Evolutionary conservation across 2,113 vertebrate species (phyloP).

Genomic region (Hiodon alosoides): DNA sequence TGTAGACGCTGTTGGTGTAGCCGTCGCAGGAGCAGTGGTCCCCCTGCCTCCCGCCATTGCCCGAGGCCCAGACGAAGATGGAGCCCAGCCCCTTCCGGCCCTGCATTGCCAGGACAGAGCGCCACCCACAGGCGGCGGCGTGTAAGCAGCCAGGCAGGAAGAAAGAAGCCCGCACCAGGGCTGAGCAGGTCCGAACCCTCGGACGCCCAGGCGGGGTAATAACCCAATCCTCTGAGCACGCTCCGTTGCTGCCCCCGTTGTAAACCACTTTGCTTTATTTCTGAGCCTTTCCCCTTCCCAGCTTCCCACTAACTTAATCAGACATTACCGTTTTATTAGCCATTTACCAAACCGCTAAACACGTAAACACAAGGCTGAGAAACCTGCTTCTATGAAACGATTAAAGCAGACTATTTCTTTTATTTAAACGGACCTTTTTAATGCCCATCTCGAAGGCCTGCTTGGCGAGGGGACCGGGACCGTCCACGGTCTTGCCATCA

Average conservation of each 20-base stretch:
- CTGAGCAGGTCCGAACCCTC: neutral
- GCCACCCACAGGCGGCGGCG: neutral
- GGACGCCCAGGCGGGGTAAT: neutral
- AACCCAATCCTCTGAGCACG: constrained; percentile 1
- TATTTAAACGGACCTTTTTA: constrained; percentile 70
- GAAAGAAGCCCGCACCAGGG: neutral
- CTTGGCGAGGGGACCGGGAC: constrained; percentile 80
- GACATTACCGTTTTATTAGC: neutral
- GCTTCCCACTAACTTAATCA: neutral
- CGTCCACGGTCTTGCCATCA: constrained; percentile 90
- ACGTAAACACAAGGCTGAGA: neutral
- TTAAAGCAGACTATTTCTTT: neutral
- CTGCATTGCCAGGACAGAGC: constrained; percentile 44
- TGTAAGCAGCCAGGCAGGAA: neutral
- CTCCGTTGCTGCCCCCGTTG: neutral
- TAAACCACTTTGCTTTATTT: constrained; percentile 10
- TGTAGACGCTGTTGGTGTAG: constrained; percentile 93
- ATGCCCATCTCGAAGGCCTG: constrained; percentile 85
- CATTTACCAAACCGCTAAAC: neutral
- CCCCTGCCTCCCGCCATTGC: constrained; percentile 78
- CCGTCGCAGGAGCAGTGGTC: constrained; percentile 90
- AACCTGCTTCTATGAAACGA: neutral
- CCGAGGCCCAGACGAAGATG: constrained; percentile 86
- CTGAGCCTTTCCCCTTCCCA: neutral
- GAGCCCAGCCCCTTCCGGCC: constrained; percentile 84